Evolutionary conservation across 2,888 invertebrate genomes (phyloP).

Genomic region (Troides oblongomaculatus): DNA sequence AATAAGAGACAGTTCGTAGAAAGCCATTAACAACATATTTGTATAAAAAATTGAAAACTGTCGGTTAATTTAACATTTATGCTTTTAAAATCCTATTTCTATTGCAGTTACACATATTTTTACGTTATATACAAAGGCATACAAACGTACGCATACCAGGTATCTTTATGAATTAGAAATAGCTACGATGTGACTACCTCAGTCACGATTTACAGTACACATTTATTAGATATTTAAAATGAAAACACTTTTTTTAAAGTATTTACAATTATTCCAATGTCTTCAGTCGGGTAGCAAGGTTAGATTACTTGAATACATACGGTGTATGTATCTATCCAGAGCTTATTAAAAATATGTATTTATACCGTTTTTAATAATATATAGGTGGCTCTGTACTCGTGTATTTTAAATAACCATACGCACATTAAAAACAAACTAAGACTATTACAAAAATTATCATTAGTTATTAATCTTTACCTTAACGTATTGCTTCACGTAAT

Average conservation of each 20-base stretch:
- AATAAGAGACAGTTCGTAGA: conserved; percentile 33
- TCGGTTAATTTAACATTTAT: conserved; percentile 19
- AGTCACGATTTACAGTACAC: not conserved
- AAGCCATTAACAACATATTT: conserved; percentile 27
- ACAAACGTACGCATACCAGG: conserved; percentile 7
- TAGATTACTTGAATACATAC: conserved; percentile 2
- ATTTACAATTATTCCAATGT: not conserved
- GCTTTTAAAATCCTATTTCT: conserved; percentile 24
- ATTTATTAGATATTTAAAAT: not conserved
- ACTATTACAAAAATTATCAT: conserved; percentile 1
- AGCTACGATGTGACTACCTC: conserved; percentile 24
- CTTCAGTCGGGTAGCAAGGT: conserved; percentile 1
- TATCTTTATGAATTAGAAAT: conserved; percentile 10
- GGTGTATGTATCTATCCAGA: conserved; percentile 2
- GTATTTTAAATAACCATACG: not conserved
- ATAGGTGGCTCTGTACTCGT: not conserved
- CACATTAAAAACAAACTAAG: not conserved
- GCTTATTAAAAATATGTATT: not conserved
- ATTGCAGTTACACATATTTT: conserved; percentile 26
- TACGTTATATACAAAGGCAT: conserved; percentile 28
- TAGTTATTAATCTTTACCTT: not conserved
- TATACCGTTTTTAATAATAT: not conserved
- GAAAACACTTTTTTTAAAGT: conserved; percentile 1
- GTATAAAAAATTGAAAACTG: conserved; percentile 29
- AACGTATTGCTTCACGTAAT: conserved; percentile 3